Percentiles rank a stretch among this genome's conserved stretches.
phyloP scores from a whole-genome alignment of 2,888 invertebrate genomes.

The Clanis bilineata region DNA sequence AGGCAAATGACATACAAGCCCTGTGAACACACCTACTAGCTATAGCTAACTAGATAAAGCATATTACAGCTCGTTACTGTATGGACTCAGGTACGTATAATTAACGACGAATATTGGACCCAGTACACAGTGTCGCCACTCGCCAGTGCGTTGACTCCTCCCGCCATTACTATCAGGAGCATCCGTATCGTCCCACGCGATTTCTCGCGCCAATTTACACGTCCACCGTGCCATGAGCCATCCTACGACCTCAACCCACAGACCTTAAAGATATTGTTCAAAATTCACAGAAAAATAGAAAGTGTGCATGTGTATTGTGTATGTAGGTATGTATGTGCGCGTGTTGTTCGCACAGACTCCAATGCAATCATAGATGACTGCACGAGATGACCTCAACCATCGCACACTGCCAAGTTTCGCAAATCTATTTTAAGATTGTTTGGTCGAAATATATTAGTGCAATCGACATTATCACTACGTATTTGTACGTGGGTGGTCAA shows the following conservation, averaged over 20 bases:
- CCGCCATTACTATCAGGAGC: slow-evolving; percentile 55
- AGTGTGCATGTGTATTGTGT: not conserved
- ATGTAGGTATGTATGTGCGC: too few relatives aligned
- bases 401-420: slow-evolving; percentile 53
- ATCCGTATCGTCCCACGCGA: slow-evolving; percentile 68
- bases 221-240: slow-evolving; percentile 44
- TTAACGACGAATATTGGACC: slow-evolving; percentile 35
- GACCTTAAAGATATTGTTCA: slow-evolving; percentile 22
- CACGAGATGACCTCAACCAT: slow-evolving; percentile 46
- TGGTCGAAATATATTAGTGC: slow-evolving; percentile 13
- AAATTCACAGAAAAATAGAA: slow-evolving; percentile 3
- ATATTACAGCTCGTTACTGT: not conserved
- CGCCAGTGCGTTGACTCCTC: slow-evolving; percentile 61
- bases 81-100: slow-evolving; percentile 26
- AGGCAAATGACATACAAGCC: not conserved
- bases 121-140: slow-evolving; percentile 33
- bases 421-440: slow-evolving; percentile 47
- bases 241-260: slow-evolving; percentile 59
- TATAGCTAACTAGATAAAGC: slow-evolving; percentile 1
- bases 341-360: not conserved
- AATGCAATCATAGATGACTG: slow-evolving; percentile 25
- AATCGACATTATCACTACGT: not conserved
- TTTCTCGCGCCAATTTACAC: slow-evolving; percentile 62
- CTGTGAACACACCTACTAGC: not conserved
- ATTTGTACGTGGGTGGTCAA: not conserved